phyloP scores from a whole-genome alignment of 1,140 invertebrate species.

The Cotesia typhae region DNA sequence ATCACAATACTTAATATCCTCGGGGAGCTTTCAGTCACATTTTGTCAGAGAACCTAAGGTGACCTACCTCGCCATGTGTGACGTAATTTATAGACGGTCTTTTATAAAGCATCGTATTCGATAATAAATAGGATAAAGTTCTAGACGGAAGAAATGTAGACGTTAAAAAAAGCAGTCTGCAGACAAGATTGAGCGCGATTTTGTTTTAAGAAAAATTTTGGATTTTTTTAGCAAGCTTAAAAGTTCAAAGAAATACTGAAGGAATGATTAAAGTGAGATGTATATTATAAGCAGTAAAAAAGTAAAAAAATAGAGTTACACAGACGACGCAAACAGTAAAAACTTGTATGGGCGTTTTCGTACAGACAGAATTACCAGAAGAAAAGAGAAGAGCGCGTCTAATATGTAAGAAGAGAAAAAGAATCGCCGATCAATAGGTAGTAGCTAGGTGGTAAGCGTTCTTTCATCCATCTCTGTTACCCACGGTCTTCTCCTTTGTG shows the following conservation, averaged over 20 bases:
- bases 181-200: no score
- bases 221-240: no score
- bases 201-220: no score
- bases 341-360: conserved; percentile 37
- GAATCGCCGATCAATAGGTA: conserved; percentile 67
- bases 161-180: no score
- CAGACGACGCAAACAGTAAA: conserved; percentile 22
- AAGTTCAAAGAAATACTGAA: not conserved
- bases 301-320: conserved; percentile 36
- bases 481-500: conserved; percentile 47
- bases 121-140: no score
- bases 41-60: no score
- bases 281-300: conserved; percentile 38
- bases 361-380: conserved; percentile 36
- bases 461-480: conserved; percentile 61
- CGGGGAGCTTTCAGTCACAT: no score
- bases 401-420: conserved; percentile 68
- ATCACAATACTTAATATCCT: no score
- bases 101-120: no score
- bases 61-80: no score
- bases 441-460: conserved; percentile 64
- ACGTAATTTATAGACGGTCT: no score
- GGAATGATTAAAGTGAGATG: not conserved
- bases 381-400: conserved; percentile 59
- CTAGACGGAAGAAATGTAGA: no score